Evolutionary conservation across 2,797 vertebrate species (phyloP).

Genomic region (Podarcis siculus): DNA sequence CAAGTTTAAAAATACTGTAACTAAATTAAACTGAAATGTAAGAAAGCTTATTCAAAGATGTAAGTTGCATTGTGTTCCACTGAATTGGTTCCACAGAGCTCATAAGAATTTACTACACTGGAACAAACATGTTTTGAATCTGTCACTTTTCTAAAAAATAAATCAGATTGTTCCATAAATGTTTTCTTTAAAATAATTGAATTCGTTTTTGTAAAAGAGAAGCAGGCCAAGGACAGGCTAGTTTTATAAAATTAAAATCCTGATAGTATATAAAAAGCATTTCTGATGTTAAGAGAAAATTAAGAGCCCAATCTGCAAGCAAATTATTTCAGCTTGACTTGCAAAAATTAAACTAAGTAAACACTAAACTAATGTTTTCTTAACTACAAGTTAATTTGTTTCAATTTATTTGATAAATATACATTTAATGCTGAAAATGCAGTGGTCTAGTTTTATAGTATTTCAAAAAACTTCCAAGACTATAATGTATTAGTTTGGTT

Average conservation of each 20-base stretch:
- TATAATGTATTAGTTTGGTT: background rate
- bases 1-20: background rate
- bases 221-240: background rate
- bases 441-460: background rate
- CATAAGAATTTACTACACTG: background rate
- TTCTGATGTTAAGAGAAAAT: background rate
- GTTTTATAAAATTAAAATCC: background rate
- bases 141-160: background rate
- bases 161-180: background rate
- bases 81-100: background rate
- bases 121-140: background rate
- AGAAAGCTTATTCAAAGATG: background rate
- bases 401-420: background rate
- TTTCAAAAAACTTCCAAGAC: background rate
- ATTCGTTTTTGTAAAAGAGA: background rate
- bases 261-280: background rate
- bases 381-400: background rate
- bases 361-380: background rate
- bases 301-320: background rate
- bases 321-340: background rate
- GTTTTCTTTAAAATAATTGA: background rate
- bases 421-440: background rate
- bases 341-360: background rate
- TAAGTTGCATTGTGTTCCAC: background rate
- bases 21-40: background rate